Evolutionary conservation across 2,113 vertebrate species (phyloP), one percentile per base, ranked within the genome.

Genomic region (Castor canadensis): DNA sequence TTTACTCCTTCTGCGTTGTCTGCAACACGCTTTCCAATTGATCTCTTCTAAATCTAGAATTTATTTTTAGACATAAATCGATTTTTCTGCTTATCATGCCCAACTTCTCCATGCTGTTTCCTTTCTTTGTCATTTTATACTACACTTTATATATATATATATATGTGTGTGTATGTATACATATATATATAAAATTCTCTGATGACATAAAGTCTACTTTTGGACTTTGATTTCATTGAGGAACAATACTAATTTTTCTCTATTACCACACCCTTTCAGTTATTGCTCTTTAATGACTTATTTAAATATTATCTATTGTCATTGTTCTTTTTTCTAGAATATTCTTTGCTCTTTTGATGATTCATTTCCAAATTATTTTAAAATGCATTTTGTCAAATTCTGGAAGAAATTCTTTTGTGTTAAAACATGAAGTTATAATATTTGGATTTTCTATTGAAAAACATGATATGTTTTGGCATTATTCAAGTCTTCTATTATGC

Each of bases 371-470:
- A 84, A 90, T 84, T 91, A 88, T 91, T 93, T 95, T 84, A 20
- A 95, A 80, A 62, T 62, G 35, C 6, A 32, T 81, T 38, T 66
- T 85, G 38, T 88, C 47, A 88, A 75, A 92, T 82, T 88, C 87
- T 77, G 1, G 52, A 82, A 91, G 56, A 96, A 95, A 89, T 85
- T 12, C 22, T 88, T 93, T 80, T 84, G 82, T 58, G 81, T 52
- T 43, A 89, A 94, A 79, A 91, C 35, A 91, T 54, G 86, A 91
- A 92, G 86, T 89, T 54, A 45, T 30, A 87, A n/a, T 90, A 92
- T 62, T 85, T 96, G 73, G 17, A 82, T 38, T 69, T 83, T 94
- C 5, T 69, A 35, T 38, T 83, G 56, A 91, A 67, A 72, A 94
- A 72, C 9, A 40, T 58, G 30, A 43, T 16, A 22, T 35, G 13